phyloP scores from a whole-genome alignment of 2,113 vertebrate genomes.

The Gila orcuttii region DNA sequence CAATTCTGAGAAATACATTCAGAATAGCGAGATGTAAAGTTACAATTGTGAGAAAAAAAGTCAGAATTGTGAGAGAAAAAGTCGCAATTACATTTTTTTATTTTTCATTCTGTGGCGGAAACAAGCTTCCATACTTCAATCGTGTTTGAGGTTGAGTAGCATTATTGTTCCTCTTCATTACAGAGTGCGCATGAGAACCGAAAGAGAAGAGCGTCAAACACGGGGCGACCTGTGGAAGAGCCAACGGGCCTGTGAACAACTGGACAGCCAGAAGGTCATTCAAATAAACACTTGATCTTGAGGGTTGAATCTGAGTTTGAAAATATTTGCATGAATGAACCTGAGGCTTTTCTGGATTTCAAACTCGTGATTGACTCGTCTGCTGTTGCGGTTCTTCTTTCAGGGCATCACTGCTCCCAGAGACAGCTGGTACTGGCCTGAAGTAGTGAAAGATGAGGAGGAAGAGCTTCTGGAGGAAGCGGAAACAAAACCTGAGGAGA shows the following conservation, averaged over 20 bases:
- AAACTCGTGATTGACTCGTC: background rate
- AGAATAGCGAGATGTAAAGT: too few species aligned
- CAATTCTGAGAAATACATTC: too few species aligned
- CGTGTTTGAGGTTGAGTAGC: background rate
- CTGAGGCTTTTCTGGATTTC: background rate
- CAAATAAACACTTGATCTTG: too few species aligned
- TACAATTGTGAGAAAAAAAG: too few species aligned
- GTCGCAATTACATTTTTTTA: too few species aligned
- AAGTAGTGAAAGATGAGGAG: slow-evolving; percentile 73
- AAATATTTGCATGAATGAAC: background rate
- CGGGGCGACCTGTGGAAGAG: slow-evolving; percentile 90
- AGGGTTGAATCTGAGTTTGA: background rate
- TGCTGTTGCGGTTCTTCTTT: slow-evolving; percentile 53
- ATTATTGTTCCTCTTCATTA: background rate
- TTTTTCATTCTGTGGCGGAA: too few species aligned
- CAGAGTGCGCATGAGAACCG: slow-evolving; percentile 86
- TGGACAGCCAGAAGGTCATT: slow-evolving; percentile 88
- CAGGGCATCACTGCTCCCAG: slow-evolving; percentile 83
- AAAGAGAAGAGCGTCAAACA: slow-evolving; percentile 87
- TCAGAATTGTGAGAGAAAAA: too few species aligned
- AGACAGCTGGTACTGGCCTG: slow-evolving; percentile 92
- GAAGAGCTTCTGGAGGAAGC: slow-evolving; percentile 70
- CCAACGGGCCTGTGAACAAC: slow-evolving; percentile 89
- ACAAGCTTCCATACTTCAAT: too few species aligned
- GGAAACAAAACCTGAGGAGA: slow-evolving; percentile 62